phyloP scores from a whole-genome alignment of 2,888 invertebrate species.

The Trissolcus brochymenae region DNA sequence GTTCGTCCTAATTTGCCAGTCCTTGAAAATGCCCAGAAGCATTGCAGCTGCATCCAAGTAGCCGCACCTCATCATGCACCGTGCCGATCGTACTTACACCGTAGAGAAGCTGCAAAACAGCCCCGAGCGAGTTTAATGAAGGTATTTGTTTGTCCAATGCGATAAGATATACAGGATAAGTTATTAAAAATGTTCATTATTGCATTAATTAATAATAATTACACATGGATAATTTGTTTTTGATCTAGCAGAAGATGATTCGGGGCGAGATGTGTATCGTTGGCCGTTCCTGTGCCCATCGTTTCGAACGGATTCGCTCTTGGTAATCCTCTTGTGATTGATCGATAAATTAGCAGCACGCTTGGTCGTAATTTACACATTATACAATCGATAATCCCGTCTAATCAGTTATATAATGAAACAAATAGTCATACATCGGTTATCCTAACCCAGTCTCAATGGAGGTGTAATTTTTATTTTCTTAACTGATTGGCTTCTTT shows the following conservation, averaged over 20 bases:
- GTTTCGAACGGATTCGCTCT: not conserved
- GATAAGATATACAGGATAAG: conserved; percentile 74
- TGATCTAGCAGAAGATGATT: conserved; percentile 62
- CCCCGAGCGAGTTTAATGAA: not conserved
- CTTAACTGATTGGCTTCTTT: too few species aligned
- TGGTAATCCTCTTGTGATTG: conserved; percentile 38
- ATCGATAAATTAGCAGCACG: conserved; percentile 29
- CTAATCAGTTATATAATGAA: conserved; percentile 34
- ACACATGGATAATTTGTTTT: conserved; percentile 69
- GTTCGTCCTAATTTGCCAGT: too few species aligned
- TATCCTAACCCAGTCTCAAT: conserved; percentile 24
- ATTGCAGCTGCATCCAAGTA: too few species aligned
- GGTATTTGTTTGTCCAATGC: conserved; percentile 57
- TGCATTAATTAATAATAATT: conserved; percentile 70
- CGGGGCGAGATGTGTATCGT: too few species aligned
- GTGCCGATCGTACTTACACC: too few species aligned
- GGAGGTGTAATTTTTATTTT: too few species aligned
- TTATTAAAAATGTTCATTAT: conserved; percentile 74
- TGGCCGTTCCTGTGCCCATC: too few species aligned
- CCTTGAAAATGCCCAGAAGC: too few species aligned
- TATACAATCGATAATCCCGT: conserved; percentile 42
- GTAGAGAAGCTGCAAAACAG: too few species aligned
- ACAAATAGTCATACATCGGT: conserved; percentile 26
- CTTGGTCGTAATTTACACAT: conserved; percentile 43
- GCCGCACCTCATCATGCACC: too few species aligned